A percentile compares a stretch with the other conserved stretches of the same genome.
These are phyloP conservation scores for Drosophila sordidula DNA, from an alignment of 2,888 invertebrate species.

Conservation along the genomic window DNA sequence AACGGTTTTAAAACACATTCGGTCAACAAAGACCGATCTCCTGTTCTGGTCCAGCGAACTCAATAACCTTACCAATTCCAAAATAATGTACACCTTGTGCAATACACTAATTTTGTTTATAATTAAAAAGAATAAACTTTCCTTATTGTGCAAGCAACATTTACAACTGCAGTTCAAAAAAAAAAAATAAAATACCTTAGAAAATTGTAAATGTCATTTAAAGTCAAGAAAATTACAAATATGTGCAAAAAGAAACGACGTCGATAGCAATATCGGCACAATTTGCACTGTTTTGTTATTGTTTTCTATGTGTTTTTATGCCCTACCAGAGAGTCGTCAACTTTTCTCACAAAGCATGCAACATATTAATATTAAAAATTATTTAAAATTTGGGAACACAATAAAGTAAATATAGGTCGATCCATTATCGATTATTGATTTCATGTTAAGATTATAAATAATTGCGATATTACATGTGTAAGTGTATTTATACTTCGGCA, in stretches of 20 bases:
- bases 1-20: not conserved
- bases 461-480: not conserved
- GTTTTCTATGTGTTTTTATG: conserved; percentile 1
- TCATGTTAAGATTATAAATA: not conserved
- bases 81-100: not conserved
- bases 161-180: conserved; percentile 17
- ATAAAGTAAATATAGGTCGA: not conserved
- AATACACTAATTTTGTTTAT: too few relatives aligned
- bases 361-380: not conserved
- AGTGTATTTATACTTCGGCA: conserved; percentile 34
- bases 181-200: not conserved
- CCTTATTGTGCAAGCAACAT: conserved; percentile 1
- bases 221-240: conserved; percentile 23
- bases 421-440: not conserved
- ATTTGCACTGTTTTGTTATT: conserved; percentile 22
- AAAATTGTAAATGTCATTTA: conserved; percentile 16
- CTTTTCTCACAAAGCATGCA: not conserved
- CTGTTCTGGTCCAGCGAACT: too few relatives aligned
- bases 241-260: conserved; percentile 9
- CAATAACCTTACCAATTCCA: not conserved
- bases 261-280: conserved; percentile 32
- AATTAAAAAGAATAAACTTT: not conserved
- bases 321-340: not conserved
- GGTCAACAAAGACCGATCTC: not conserved
- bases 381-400: too few relatives aligned